A percentile compares a stretch with the other conserved stretches of the same genome.
These are phyloP conservation scores for Lordiphosa mommai DNA, from an alignment of 1,140 invertebrate genomes.

Conservation along the genomic window DNA sequence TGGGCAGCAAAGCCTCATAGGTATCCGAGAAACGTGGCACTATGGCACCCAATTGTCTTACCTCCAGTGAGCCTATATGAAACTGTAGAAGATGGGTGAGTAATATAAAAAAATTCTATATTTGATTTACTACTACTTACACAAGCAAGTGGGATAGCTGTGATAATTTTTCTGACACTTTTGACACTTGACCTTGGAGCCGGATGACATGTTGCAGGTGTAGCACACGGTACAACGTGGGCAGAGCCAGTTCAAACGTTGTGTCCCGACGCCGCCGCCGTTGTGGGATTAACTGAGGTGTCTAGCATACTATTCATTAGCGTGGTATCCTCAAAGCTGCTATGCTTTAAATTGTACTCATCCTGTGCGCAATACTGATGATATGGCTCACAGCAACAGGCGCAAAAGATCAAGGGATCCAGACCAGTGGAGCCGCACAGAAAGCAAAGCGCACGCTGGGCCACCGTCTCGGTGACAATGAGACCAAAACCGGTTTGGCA, in stretches of 20 bases:
- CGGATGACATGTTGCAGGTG: conserved; percentile 83
- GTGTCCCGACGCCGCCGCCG: conserved; percentile 61
- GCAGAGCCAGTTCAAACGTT: conserved; percentile 86
- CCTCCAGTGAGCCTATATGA: conserved; percentile 90
- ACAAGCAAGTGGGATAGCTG: conserved; percentile 91
- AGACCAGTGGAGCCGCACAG: conserved; percentile 94
- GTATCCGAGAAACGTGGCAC: conserved; percentile 88
- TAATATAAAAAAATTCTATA: not conserved
- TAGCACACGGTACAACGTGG: conserved; percentile 87
- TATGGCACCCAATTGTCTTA: conserved; percentile 90
- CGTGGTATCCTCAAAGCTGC: conserved; percentile 73
- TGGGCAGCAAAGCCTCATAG: conserved; percentile 88
- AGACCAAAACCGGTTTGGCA: conserved; percentile 91
- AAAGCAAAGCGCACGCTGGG: conserved; percentile 90
- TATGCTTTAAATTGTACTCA: conserved; percentile 80
- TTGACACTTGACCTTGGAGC: conserved; percentile 83
- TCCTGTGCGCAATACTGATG: conserved; percentile 91
- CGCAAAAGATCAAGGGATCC: conserved; percentile 92
- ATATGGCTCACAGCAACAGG: conserved; percentile 95
- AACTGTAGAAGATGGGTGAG: conserved; percentile 81
- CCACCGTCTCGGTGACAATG: conserved; percentile 87
- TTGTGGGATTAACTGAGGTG: conserved; percentile 30
- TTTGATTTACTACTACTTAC: conserved; percentile 83
- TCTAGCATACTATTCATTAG: conserved; percentile 65
- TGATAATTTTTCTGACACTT: conserved; percentile 89